These are phyloP conservation scores for Drosophila parvula DNA, from an alignment of 1,140 invertebrate species.

Conservation along the genomic window DNA sequence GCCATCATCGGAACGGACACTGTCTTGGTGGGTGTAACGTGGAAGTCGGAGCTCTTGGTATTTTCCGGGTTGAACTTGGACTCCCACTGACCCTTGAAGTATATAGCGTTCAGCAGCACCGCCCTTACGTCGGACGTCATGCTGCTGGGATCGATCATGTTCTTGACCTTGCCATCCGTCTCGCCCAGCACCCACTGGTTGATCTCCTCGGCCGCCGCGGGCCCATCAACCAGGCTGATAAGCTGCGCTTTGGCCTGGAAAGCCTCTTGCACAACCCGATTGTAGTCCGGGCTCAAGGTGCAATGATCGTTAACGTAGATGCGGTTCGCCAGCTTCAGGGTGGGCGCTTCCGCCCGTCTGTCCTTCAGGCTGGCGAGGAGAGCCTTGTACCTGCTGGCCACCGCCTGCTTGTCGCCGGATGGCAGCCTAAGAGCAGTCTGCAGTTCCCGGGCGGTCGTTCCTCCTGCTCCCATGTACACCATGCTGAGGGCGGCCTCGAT, in stretches of 20 bases:
- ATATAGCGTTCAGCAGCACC: conserved; percentile 88
- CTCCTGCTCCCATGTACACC: conserved; percentile 85
- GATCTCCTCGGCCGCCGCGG: conserved; percentile 83
- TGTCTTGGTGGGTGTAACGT: conserved; percentile 47
- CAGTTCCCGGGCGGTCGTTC: conserved; percentile 85
- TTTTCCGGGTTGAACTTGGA: conserved; percentile 44
- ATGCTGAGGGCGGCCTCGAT: conserved; percentile 86
- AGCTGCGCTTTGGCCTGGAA: conserved; percentile 75
- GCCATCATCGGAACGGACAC: conserved; percentile 85
- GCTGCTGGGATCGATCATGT: conserved; percentile 84
- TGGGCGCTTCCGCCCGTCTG: conserved; percentile 44
- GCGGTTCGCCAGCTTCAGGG: conserved; percentile 72
- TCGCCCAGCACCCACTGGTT: conserved; percentile 87
- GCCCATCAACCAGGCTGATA: conserved; percentile 83
- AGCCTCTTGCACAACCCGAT: conserved; percentile 48
- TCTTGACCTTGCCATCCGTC: conserved; percentile 86
- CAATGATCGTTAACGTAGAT: conserved; percentile 68
- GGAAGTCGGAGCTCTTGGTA: conserved; percentile 48
- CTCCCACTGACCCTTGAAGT: conserved; percentile 85
- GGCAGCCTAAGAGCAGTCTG: conserved; percentile 83
- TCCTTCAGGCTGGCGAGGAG: conserved; percentile 3
- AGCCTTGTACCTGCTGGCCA: conserved; percentile 47
- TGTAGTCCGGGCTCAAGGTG: conserved; percentile 47
- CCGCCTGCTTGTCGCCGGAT: conserved; percentile 34
- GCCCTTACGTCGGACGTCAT: conserved; percentile 79